Conservation (phyloP, 2,888 invertebrate species). For the Meloe dianella region DNA sequence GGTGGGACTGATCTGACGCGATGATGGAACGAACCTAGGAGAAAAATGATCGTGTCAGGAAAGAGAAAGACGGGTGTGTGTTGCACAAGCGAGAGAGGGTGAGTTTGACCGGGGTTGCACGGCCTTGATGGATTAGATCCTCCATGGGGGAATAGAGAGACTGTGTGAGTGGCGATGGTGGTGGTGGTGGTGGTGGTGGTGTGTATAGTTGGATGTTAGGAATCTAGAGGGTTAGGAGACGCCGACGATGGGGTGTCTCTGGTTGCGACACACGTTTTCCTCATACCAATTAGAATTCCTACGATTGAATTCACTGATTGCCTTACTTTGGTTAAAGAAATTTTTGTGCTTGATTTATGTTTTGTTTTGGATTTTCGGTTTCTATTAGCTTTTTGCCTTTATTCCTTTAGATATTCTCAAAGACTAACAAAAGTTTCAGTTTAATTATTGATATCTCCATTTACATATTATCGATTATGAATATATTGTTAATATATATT, state of each 20-base stretch:
- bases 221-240: background rate
- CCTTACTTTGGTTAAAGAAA: conserved; percentile 43
- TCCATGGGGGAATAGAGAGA: conserved; percentile 64
- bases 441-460: conserved; percentile 24
- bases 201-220: conserved; percentile 8
- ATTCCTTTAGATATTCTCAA: conserved; percentile 29
- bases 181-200: conserved; percentile 24
- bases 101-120: conserved; percentile 64
- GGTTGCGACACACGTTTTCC: conserved; percentile 55
- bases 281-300: conserved; percentile 59
- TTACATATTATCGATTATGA: conserved; percentile 21
- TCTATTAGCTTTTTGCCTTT: background rate
- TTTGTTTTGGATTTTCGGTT: conserved; percentile 40
- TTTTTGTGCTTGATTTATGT: conserved; percentile 43
- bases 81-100: conserved; percentile 45
- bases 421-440: conserved; percentile 18
- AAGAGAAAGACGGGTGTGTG: conserved; percentile 41
- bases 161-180: conserved; percentile 57
- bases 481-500: conserved; percentile 16
- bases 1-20: conserved; percentile 72
- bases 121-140: conserved; percentile 63
- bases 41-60: conserved; percentile 73
- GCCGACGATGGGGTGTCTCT: conserved; percentile 1
- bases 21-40: conserved; percentile 76
- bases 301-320: conserved; percentile 58